These are phyloP conservation scores for Enteromius argenteus DNA, from an alignment of 2,797 vertebrate species.

Conservation along the genomic window DNA sequence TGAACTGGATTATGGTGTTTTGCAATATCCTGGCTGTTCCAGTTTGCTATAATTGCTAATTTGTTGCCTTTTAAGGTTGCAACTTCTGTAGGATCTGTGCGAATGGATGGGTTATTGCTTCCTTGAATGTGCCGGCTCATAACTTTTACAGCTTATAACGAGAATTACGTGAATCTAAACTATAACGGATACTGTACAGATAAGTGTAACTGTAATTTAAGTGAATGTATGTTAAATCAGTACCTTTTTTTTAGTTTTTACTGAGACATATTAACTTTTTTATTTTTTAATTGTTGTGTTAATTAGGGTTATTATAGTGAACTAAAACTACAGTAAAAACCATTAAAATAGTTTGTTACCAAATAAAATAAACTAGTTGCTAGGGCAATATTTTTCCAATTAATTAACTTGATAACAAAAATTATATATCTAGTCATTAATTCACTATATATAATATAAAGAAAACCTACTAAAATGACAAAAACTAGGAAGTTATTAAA, in stretches of 20 bases:
- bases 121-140: slow-evolving; percentile 26
- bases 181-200: not conserved
- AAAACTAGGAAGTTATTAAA: not conserved
- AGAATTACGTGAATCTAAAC: not conserved
- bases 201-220: not conserved
- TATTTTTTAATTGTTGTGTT: not conserved
- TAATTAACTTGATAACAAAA: not conserved
- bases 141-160: slow-evolving; percentile 6
- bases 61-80: slow-evolving; percentile 62
- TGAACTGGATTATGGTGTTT: not conserved
- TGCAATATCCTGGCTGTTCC: slow-evolving; percentile 34
- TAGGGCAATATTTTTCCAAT: not conserved
- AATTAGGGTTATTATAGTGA: not conserved
- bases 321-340: not conserved
- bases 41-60: slow-evolving; percentile 24
- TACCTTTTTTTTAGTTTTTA: not conserved
- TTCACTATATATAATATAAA: not conserved
- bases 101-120: slow-evolving; percentile 37
- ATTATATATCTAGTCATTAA: too few relatives aligned
- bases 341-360: not conserved
- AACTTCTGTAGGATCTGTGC: slow-evolving; percentile 32
- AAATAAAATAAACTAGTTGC: not conserved
- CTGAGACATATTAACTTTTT: not conserved
- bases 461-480: not conserved
- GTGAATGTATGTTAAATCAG: not conserved